Evolutionary conservation across 1,140 invertebrate genomes (phyloP).

Genomic region (Drosophila rufa): DNA sequence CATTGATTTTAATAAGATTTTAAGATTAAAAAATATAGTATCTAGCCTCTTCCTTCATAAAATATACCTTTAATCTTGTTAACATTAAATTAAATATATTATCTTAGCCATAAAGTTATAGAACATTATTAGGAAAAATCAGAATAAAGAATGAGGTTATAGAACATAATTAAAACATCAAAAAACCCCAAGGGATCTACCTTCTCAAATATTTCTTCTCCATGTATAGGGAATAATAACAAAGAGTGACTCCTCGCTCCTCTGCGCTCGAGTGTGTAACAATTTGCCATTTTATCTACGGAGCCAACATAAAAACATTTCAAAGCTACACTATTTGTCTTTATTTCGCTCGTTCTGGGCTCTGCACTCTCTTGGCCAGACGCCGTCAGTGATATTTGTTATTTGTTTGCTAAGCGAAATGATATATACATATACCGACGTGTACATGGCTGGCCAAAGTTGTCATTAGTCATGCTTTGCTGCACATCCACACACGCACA

Average conservation of each 20-base stretch:
- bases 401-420: constrained; percentile 79
- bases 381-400: constrained; percentile 66
- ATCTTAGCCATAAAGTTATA: too few species aligned
- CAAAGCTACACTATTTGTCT: constrained; percentile 73
- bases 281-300: constrained; percentile 61
- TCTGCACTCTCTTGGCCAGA: not conserved
- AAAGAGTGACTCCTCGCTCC: not conserved
- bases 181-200: too few species aligned
- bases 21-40: too few species aligned
- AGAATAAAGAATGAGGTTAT: too few species aligned
- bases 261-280: constrained; percentile 57
- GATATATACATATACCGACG: constrained; percentile 55
- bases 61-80: not conserved
- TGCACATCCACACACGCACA: constrained; percentile 45
- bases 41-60: not conserved
- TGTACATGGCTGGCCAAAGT: constrained; percentile 61
- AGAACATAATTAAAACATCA: not conserved
- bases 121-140: too few species aligned
- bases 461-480: constrained; percentile 80
- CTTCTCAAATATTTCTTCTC: too few species aligned
- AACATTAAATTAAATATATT: not conserved
- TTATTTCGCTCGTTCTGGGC: constrained; percentile 54
- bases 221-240: not conserved
- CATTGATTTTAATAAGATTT: too few species aligned
- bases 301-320: constrained; percentile 64